Evolutionary conservation across 2,888 invertebrate genomes (phyloP).

Genomic region (Platycnemis pennipes): DNA sequence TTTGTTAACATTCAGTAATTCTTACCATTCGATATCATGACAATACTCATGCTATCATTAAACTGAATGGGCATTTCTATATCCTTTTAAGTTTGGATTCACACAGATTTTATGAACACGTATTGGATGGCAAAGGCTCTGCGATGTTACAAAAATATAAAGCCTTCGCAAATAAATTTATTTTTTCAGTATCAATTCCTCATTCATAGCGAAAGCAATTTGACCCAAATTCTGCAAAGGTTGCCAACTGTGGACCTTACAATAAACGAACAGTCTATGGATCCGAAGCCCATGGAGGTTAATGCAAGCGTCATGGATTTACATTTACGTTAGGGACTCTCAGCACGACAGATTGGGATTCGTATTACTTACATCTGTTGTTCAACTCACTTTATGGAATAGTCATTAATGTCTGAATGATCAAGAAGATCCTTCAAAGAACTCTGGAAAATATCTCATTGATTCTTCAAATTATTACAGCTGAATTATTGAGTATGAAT

Average conservation of each 20-base stretch:
- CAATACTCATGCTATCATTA: too few relatives aligned
- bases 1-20: too few relatives aligned
- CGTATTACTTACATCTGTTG: neutral
- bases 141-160: neutral
- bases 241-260: neutral
- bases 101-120: neutral
- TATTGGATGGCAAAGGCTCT: neutral
- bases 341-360: too few relatives aligned
- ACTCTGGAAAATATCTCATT: too few relatives aligned
- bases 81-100: neutral
- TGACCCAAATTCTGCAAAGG: neutral
- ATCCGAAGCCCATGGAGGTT: neutral
- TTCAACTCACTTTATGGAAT: neutral
- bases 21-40: too few relatives aligned
- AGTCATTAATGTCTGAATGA: neutral
- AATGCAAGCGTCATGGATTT: neutral
- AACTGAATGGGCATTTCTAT: too few relatives aligned
- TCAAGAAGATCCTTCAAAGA: neutral
- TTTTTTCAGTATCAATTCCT: neutral
- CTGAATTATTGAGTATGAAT: too few relatives aligned
- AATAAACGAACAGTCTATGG: neutral
- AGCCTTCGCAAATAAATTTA: neutral
- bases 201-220: neutral
- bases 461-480: too few relatives aligned
- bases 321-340: too few relatives aligned